A percentile compares a stretch with the other conserved stretches of the same genome.
These are phyloP conservation scores for Tholera decimalis DNA, from an alignment of 2,888 invertebrate species.

Conservation along the genomic window DNA sequence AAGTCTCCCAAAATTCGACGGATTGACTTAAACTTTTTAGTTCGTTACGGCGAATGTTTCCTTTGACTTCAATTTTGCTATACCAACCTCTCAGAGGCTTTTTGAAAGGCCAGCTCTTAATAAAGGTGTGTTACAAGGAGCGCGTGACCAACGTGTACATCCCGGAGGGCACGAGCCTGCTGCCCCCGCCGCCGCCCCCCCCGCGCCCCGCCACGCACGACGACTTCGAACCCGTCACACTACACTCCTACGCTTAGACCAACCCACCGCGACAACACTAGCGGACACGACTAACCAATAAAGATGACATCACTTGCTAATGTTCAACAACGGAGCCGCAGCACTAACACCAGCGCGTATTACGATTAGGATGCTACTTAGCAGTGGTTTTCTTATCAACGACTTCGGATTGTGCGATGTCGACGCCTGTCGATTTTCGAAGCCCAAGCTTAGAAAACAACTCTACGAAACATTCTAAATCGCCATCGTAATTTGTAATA, in stretches of 20 bases:
- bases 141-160: conserved; percentile 92
- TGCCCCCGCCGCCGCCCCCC: conserved; percentile 92
- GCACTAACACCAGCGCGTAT: conserved; percentile 4
- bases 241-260: conserved; percentile 88
- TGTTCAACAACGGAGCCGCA: conserved; percentile 45
- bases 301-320: conserved; percentile 51
- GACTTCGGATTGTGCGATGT: conserved; percentile 45
- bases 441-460: conserved; percentile 38
- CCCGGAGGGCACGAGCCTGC: conserved; percentile 93
- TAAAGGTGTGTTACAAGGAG: conserved; percentile 82
- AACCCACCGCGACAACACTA: not conserved
- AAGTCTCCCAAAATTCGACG: too few relatives aligned
- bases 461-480: conserved; percentile 21
- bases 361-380: conserved; percentile 25
- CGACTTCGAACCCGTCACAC: conserved; percentile 91
- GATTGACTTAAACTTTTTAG: too few relatives aligned
- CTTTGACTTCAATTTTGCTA: too few relatives aligned
- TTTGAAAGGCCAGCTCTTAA: not conserved
- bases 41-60: too few relatives aligned
- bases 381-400: conserved; percentile 38
- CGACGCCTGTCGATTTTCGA: conserved; percentile 50
- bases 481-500: conserved; percentile 6
- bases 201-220: conserved; percentile 91
- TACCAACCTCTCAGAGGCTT: too few relatives aligned
- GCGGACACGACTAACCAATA: conserved; percentile 30